Conservation (phyloP, 1,140 invertebrate genomes). For the Orius insidiosus region DNA sequence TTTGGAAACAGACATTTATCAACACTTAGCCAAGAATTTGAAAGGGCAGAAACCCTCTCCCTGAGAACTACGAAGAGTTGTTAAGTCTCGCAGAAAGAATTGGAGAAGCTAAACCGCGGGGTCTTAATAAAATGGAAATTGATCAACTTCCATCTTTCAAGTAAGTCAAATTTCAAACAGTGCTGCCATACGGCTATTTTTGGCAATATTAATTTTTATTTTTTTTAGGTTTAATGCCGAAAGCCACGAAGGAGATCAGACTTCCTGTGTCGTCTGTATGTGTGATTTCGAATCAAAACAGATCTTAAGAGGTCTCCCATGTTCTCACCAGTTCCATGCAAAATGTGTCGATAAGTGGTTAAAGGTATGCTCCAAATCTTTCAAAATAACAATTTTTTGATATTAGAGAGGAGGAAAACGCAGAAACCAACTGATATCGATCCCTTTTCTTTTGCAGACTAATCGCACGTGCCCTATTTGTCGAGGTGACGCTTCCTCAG, state of each 20-base stretch:
- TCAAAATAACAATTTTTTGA: constrained; percentile 11
- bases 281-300: constrained; percentile 87
- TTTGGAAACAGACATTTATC: constrained; percentile 4
- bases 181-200: background rate
- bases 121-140: constrained; percentile 70
- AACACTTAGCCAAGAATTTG: constrained; percentile 5
- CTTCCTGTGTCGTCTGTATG: constrained; percentile 91
- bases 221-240: constrained; percentile 47
- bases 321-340: constrained; percentile 88
- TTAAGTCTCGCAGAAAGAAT: constrained; percentile 71
- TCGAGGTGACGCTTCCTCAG: constrained; percentile 64
- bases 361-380: constrained; percentile 50
- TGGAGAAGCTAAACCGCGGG: constrained; percentile 82
- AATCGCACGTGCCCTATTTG: constrained; percentile 94
- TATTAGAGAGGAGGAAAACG: background rate
- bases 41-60: constrained; percentile 29
- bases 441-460: constrained; percentile 45
- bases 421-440: constrained; percentile 8
- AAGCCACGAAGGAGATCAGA: constrained; percentile 68
- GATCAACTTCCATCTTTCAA: constrained; percentile 82
- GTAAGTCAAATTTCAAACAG: constrained; percentile 20
- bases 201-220: background rate
- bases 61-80: constrained; percentile 84
- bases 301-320: constrained; percentile 73
- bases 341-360: constrained; percentile 97